Base-by-base conservation (phyloP, 2,113 vertebrate species). In the Perccottus glenii region DNA sequence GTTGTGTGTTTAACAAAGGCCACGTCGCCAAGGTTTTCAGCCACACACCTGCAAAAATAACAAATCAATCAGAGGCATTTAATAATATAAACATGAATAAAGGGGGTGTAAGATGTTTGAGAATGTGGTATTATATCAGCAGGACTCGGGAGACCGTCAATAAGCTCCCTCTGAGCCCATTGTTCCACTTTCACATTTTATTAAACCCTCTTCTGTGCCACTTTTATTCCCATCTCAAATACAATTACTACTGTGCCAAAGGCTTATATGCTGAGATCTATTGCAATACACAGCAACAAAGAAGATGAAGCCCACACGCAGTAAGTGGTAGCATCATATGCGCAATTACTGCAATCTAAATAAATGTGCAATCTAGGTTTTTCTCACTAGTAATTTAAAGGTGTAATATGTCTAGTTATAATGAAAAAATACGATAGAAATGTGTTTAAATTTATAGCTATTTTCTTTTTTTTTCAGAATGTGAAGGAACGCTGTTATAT, bases 1-100 rank as follows among this genome's bases (percentile, higher is more conserved):
- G 92, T 94, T 0, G 91, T 90, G 90, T 94, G 92, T 75, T 94
- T 94, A 63, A 94, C 88, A 45, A 94, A 94, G 5, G 92, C 93
- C 67, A 94, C 91, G 9, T 94, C 92, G 0, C 93, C 93, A 0
- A 94, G 91, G 80, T 94, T 94, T 75, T 94, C 93, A 2, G 91
- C 93, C 43, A 94, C 93, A 72, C 93, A 94, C 73, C 93, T 94
- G 76, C 11, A 70, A 73, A 8, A 65, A 50, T 72, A 65, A 44
- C 5, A 55, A 38, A 11, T 49, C 8, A 75, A 4, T 16, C 32
- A 43, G 47, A 5, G 32, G n/a, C 59, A 45, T 0, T 16, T 56
- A 61, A 63, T 48, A 35, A 64, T 51, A 15, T n/a, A 65, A 70
- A 55, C 51, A 55, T 14, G 42, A 61, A 68, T 44, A 51, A 36